These are phyloP conservation scores for Plagodis dolabraria DNA, from an alignment of 2,888 invertebrate genomes.

Conservation along the genomic window DNA sequence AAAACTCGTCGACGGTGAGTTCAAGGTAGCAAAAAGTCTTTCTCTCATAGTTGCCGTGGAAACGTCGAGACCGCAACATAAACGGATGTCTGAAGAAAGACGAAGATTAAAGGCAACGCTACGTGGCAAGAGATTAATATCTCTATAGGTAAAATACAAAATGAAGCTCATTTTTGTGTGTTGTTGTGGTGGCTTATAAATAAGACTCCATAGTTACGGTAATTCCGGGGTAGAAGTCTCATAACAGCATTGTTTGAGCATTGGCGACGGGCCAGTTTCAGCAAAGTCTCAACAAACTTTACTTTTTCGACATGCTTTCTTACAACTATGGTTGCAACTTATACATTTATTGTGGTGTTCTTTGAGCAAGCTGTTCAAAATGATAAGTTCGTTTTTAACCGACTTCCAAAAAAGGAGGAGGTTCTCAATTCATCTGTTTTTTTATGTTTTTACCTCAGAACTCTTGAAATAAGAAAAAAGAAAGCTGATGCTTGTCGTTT, in stretches of 20 bases:
- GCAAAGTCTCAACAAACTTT: constrained; percentile 41
- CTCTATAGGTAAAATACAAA: too few species aligned
- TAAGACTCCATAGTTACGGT: constrained; percentile 44
- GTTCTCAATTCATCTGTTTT: too few species aligned
- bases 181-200: constrained; percentile 42
- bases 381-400: too few species aligned
- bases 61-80: constrained; percentile 7
- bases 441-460: too few species aligned
- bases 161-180: constrained; percentile 22
- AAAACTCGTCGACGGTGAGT: too few species aligned
- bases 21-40: too few species aligned
- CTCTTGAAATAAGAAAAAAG: too few species aligned
- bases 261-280: constrained; percentile 62
- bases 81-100: constrained; percentile 19
- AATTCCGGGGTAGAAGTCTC: constrained; percentile 52
- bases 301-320: constrained; percentile 11
- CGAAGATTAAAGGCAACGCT: constrained; percentile 3
- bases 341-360: background rate
- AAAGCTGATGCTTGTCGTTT: too few species aligned
- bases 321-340: background rate
- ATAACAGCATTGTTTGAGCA: constrained; percentile 60
- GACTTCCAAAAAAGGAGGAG: too few species aligned
- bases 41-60: background rate
- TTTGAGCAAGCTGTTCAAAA: too few species aligned
- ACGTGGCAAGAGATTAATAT: constrained; percentile 30